These are phyloP conservation scores for Trissolcus basalis DNA, from an alignment of 1,140 invertebrate genomes.

Conservation along the genomic window DNA sequence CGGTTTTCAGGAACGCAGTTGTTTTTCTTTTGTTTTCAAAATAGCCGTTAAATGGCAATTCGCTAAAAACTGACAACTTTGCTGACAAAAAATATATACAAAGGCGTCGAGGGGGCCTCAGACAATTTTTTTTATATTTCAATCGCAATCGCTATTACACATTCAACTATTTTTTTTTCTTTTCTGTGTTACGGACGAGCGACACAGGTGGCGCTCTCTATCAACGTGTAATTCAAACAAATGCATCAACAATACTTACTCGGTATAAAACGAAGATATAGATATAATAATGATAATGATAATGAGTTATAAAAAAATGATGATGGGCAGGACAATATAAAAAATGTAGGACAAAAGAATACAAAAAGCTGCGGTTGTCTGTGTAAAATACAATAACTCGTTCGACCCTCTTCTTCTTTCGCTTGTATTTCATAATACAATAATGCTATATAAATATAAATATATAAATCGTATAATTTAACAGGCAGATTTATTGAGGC, in stretches of 20 bases:
- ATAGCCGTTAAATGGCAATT: neutral
- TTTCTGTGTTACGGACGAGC: slow-evolving; percentile 58
- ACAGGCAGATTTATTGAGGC: slow-evolving; percentile 57
- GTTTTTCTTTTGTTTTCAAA: too few species aligned
- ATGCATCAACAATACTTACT: slow-evolving; percentile 59
- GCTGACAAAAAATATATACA: slow-evolving; percentile 63
- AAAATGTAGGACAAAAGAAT: slow-evolving; percentile 8
- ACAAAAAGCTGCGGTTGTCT: slow-evolving; percentile 13
- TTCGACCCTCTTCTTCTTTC: slow-evolving; percentile 25
- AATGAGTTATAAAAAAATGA: slow-evolving; percentile 3
- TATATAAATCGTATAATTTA: slow-evolving; percentile 55
- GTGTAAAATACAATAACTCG: slow-evolving; percentile 37
- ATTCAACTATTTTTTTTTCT: slow-evolving; percentile 70
- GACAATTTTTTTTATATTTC: slow-evolving; percentile 69
- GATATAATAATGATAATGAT: slow-evolving; percentile 36
- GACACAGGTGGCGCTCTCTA: slow-evolving; percentile 40
- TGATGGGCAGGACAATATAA: slow-evolving; percentile 20
- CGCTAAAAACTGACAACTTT: slow-evolving; percentile 48
- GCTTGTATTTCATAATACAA: slow-evolving; percentile 42
- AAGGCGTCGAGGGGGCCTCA: slow-evolving; percentile 60
- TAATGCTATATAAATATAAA: slow-evolving; percentile 57
- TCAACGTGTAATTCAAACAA: slow-evolving; percentile 58
- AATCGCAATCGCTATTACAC: slow-evolving; percentile 69
- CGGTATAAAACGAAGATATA: slow-evolving; percentile 57
- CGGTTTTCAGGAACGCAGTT: slow-evolving; percentile 34